These are phyloP conservation scores for Hippocampus abdominalis DNA, from an alignment of 2,113 vertebrate genomes.

Conservation along the genomic window DNA sequence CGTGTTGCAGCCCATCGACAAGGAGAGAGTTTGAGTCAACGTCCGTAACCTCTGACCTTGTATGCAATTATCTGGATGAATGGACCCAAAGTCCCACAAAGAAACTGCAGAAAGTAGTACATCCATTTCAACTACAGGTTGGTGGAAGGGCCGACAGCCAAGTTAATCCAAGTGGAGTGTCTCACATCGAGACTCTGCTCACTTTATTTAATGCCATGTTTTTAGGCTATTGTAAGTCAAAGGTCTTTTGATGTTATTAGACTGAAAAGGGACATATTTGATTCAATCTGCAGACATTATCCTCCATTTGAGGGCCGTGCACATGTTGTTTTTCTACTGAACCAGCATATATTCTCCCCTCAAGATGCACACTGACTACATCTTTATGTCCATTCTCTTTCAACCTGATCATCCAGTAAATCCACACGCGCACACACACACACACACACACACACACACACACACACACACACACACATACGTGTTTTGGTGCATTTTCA, in stretches of 20 bases:
- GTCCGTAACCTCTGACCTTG: not conserved
- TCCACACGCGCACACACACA: no score
- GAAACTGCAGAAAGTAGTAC: not conserved
- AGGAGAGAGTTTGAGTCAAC: not conserved
- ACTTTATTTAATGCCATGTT: not conserved
- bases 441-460: not conserved
- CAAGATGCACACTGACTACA: constrained; percentile 15
- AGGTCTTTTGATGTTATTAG: not conserved
- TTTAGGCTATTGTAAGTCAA: not conserved
- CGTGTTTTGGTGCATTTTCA: no score
- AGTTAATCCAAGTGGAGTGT: no score
- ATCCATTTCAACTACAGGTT: not conserved
- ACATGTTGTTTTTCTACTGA: not conserved
- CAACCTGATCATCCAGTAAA: constrained; percentile 35
- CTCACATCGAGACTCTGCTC: not conserved
- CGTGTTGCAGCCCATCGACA: not conserved
- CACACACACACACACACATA: no score
- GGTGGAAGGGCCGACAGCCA: not conserved
- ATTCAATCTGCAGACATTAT: not conserved
- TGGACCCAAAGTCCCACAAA: not conserved
- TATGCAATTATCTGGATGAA: not conserved
- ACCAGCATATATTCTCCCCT: constrained; percentile 2
- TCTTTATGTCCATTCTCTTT: constrained; percentile 43
- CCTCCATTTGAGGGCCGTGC: not conserved
- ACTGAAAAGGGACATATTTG: not conserved